These are phyloP conservation scores for Myrmophylax atrothorax DNA, from an alignment of 2,113 vertebrate genomes.

Conservation along the genomic window DNA sequence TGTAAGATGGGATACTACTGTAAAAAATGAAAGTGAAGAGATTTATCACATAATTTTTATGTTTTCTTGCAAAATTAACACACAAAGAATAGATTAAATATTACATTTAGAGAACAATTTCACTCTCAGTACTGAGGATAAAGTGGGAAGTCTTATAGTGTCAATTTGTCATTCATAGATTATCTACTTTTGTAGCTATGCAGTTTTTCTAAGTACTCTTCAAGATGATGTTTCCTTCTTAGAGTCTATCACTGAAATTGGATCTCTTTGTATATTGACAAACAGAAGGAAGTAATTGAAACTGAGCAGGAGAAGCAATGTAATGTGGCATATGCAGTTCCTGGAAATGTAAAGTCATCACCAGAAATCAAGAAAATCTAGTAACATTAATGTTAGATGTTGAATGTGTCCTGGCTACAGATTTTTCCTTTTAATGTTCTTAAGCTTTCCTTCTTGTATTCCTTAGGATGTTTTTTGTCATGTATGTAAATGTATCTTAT, in stretches of 20 bases:
- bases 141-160: neutral
- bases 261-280: neutral
- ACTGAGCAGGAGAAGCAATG: neutral
- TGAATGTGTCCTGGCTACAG: neutral
- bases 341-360: neutral
- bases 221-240: neutral
- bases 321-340: neutral
- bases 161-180: neutral
- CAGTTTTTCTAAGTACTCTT: neutral
- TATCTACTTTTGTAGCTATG: neutral
- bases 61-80: conserved; percentile 24
- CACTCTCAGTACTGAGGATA: conserved; percentile 9
- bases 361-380: neutral
- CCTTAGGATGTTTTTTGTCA: neutral
- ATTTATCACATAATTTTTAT: neutral
- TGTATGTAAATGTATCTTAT: neutral
- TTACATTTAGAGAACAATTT: neutral
- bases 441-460: neutral
- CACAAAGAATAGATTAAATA: neutral
- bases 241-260: neutral
- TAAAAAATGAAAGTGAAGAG: neutral
- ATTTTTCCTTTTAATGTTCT: neutral
- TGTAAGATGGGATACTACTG: neutral
- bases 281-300: neutral
- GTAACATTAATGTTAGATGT: neutral